phyloP scores from a whole-genome alignment of 1,140 invertebrate genomes.

The Zeugodacus cucurbitae region DNA sequence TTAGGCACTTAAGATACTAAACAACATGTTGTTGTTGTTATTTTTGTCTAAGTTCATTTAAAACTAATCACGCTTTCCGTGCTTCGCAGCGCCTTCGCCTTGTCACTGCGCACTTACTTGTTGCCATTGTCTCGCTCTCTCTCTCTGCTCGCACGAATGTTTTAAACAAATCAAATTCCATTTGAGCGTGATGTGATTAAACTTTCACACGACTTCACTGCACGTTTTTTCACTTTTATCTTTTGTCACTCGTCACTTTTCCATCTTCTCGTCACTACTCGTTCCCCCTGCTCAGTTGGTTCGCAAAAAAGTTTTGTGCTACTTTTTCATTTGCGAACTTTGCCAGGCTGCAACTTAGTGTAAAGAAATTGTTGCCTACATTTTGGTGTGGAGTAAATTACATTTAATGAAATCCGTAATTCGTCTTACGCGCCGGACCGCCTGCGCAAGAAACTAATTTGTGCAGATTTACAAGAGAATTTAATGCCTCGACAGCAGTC shows the following conservation, averaged over 20 bases:
- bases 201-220: conserved; percentile 4
- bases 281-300: neutral
- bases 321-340: neutral
- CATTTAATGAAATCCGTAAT: conserved; percentile 34
- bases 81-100: neutral
- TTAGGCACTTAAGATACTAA: neutral
- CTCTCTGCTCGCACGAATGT: neutral
- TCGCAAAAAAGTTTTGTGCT: neutral
- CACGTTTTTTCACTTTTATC: neutral
- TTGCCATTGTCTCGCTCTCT: neutral
- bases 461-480: neutral
- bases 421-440: neutral
- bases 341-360: neutral
- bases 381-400: conserved; percentile 27
- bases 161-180: conserved; percentile 14
- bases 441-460: conserved; percentile 16
- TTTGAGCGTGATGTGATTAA: conserved; percentile 21
- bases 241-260: neutral
- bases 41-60: neutral
- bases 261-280: neutral
- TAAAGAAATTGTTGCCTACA: conserved; percentile 14
- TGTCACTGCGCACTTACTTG: neutral
- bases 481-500: neutral
- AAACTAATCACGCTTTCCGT: neutral
- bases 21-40: neutral